Conservation (phyloP, 2,113 vertebrate genomes). For the Podiceps cristatus region DNA sequence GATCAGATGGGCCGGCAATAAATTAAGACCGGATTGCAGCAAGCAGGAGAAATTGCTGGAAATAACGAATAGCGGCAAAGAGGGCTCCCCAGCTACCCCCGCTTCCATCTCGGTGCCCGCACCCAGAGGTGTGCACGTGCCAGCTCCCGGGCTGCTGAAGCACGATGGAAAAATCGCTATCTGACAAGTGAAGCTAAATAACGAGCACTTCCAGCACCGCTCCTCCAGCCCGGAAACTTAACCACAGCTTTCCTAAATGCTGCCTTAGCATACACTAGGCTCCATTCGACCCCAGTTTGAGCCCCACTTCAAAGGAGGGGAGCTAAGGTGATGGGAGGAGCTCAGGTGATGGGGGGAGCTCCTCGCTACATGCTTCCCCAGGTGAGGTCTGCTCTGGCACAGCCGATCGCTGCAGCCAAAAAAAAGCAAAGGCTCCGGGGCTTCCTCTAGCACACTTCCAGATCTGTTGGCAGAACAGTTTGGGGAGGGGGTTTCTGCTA, state of each 20-base stretch:
- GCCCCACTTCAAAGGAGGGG: not conserved
- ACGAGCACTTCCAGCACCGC: not conserved
- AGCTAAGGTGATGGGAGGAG: not conserved
- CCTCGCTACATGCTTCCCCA: not conserved
- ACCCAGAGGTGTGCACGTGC: rapidly evolving
- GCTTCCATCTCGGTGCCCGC: not conserved
- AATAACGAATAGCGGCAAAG: not conserved
- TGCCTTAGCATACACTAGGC: not conserved
- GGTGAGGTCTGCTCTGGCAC: not conserved
- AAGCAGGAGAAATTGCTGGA: slow-evolving; percentile 10
- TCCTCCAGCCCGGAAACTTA: not conserved
- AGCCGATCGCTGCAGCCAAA: not conserved
- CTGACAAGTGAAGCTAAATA: slow-evolving; percentile 11
- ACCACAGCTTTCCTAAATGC: not conserved
- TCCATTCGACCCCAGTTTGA: not conserved
- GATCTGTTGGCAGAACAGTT: not conserved
- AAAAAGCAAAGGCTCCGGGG: not conserved
- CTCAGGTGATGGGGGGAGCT: not conserved
- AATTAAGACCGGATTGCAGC: slow-evolving; percentile 52
- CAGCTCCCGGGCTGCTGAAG: not conserved
- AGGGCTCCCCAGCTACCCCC: not conserved
- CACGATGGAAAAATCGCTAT: not conserved
- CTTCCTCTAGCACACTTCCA: not conserved
- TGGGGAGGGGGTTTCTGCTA: not conserved
- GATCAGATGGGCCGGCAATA: slow-evolving; percentile 70